A percentile compares a stretch with the other conserved stretches of the same genome.
These are phyloP conservation scores for Xiphorhynchus erythropygius DNA, from an alignment of 2,797 vertebrate species.

Conservation along the genomic window DNA sequence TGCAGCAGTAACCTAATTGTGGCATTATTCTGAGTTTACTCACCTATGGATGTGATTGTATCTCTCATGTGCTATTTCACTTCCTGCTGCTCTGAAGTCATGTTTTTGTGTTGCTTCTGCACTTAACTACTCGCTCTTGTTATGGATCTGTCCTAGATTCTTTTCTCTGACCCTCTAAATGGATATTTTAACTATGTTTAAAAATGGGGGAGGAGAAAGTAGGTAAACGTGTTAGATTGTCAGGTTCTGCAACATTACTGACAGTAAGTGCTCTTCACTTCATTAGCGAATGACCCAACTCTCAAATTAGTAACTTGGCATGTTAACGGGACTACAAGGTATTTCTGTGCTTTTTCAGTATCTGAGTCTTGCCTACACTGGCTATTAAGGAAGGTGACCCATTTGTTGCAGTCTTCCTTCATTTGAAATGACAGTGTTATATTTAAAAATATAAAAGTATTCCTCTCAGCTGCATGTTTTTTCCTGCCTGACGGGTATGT, in stretches of 20 bases:
- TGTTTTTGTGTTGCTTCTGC: not conserved
- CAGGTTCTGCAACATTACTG: constrained; percentile 18
- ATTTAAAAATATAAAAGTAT: not conserved
- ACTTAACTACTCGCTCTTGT: not conserved
- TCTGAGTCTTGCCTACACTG: not conserved
- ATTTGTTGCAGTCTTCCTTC: not conserved
- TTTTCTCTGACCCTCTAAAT: not conserved
- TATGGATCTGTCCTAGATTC: constrained; percentile 39
- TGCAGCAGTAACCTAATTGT: not conserved
- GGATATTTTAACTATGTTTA: not conserved
- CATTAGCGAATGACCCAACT: not conserved
- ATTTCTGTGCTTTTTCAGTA: not conserved
- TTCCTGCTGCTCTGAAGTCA: constrained; percentile 21
- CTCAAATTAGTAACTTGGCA: not conserved
- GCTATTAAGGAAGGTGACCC: not conserved
- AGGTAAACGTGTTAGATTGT: not conserved
- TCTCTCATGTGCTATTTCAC: not conserved
- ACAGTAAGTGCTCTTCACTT: not conserved
- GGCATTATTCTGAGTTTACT: not conserved
- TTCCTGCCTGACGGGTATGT: not conserved
- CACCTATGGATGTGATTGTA: not conserved
- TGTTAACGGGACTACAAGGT: not conserved
- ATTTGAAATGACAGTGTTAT: not conserved
- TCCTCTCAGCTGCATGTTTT: not conserved
- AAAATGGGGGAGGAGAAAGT: constrained; percentile 36